A percentile compares a stretch with the other conserved stretches of the same genome.
Evolutionary conservation across 2,888 invertebrate species (phyloP).

Genomic region (Pheosia gnoma): DNA sequence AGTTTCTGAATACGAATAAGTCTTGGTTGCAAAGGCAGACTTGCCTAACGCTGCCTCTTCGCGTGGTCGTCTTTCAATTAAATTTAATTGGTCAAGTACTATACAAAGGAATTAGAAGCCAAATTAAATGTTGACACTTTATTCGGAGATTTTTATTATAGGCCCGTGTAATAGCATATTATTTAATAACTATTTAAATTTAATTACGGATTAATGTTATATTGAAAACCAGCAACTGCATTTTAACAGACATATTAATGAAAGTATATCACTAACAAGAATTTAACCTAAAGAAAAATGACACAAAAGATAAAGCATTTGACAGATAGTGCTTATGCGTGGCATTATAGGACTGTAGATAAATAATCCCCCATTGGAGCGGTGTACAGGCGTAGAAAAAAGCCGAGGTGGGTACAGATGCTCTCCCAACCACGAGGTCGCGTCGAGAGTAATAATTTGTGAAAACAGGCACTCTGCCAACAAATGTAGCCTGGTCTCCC

Average conservation of each 20-base stretch:
- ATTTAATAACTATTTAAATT: neutral
- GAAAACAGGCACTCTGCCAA: conserved; percentile 70
- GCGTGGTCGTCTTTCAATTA: conserved; percentile 25
- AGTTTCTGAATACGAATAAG: conserved; percentile 31
- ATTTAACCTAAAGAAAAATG: too few species aligned
- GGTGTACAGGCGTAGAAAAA: conserved; percentile 47
- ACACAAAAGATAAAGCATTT: conserved; percentile 17
- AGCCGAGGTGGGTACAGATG: conserved; percentile 43
- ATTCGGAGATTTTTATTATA: too few species aligned
- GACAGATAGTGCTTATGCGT: conserved; percentile 40
- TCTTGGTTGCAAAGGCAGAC: conserved; percentile 16
- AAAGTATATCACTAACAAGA: conserved; percentile 13
- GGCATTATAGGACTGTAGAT: conserved; percentile 59
- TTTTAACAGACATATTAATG: neutral
- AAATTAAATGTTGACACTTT: too few species aligned
- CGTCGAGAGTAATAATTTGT: conserved; percentile 50
- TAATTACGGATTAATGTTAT: neutral
- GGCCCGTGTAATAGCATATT: neutral
- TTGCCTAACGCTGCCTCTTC: conserved; percentile 21
- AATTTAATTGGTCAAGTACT: conserved; percentile 6
- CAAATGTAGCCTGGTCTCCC: conserved; percentile 47
- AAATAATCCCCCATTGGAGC: conserved; percentile 52
- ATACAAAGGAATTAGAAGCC: conserved; percentile 8
- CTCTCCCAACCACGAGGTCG: conserved; percentile 35
- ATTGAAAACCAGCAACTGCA: neutral